These are phyloP conservation scores for Chloroclystis v-ata DNA, from an alignment of 2,888 invertebrate species.

Conservation along the genomic window DNA sequence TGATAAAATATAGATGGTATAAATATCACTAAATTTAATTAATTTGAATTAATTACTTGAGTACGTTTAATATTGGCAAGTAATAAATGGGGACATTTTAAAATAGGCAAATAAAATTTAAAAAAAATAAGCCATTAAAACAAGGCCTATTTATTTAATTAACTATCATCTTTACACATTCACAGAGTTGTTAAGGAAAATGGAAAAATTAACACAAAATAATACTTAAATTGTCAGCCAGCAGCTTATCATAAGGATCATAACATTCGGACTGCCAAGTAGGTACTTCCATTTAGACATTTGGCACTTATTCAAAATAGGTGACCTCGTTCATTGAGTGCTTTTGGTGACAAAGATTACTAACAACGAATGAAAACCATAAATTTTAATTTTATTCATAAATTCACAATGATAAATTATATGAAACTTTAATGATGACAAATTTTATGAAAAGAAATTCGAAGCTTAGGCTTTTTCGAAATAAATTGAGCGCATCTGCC, in stretches of 20 bases:
- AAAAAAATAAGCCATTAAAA: background rate
- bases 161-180: background rate
- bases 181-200: background rate
- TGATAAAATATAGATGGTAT: no score
- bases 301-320: slow-evolving; percentile 31
- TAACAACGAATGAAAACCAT: slow-evolving; percentile 12
- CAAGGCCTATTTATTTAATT: no score
- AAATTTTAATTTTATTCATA: slow-evolving; percentile 19
- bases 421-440: background rate
- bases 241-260: slow-evolving; percentile 30
- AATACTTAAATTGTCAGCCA: slow-evolving; percentile 23
- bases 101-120: no score
- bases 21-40: no score
- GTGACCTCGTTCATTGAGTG: slow-evolving; percentile 30
- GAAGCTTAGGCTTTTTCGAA: slow-evolving; percentile 7
- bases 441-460: slow-evolving; percentile 2
- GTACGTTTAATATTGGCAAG: no score
- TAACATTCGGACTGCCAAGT: slow-evolving; percentile 29
- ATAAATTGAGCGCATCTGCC: slow-evolving; percentile 20
- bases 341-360: slow-evolving; percentile 28
- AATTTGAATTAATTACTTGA: no score
- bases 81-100: no score
- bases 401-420: slow-evolving; percentile 5
- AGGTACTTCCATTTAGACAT: slow-evolving; percentile 26
- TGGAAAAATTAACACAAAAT: slow-evolving; percentile 14